These are phyloP conservation scores for Drosophila sulfurigaster DNA, from an alignment of 1,140 invertebrate species.

Conservation along the genomic window DNA sequence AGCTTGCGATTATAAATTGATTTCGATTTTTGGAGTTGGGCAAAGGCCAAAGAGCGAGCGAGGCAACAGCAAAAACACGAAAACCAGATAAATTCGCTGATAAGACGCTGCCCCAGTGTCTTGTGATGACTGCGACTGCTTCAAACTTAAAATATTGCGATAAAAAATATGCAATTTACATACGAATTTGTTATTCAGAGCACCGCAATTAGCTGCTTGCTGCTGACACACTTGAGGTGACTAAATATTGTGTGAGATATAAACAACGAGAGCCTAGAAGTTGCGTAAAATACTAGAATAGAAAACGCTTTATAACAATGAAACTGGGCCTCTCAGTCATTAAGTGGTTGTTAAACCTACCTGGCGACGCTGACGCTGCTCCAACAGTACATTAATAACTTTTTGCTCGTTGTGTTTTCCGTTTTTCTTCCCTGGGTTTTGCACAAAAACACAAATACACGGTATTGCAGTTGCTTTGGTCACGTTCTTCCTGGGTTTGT, in stretches of 20 bases:
- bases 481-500: conserved; percentile 1
- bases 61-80: conserved; percentile 13
- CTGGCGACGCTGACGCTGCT: conserved; percentile 37
- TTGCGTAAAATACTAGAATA: conserved; percentile 45
- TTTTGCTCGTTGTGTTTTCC: conserved; percentile 23
- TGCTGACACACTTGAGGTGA: conserved; percentile 48
- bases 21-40: conserved; percentile 13
- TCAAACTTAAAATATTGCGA: not conserved
- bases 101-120: conserved; percentile 30
- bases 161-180: conserved; percentile 4
- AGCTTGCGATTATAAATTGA: conserved; percentile 18
- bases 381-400: conserved; percentile 49
- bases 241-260: conserved; percentile 10
- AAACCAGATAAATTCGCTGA: conserved; percentile 54
- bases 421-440: no score
- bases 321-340: not conserved
- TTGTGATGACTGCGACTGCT: conserved; percentile 14
- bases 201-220: conserved; percentile 45
- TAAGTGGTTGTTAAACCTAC: conserved; percentile 25
- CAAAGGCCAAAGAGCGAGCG: conserved; percentile 17
- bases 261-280: conserved; percentile 17
- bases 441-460: conserved; percentile 7
- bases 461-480: not conserved
- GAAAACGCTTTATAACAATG: conserved; percentile 31
- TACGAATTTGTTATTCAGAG: not conserved